Base-by-base conservation (phyloP, 92 coral and sea anemone species). In the Phenganax subtilis region DNA sequence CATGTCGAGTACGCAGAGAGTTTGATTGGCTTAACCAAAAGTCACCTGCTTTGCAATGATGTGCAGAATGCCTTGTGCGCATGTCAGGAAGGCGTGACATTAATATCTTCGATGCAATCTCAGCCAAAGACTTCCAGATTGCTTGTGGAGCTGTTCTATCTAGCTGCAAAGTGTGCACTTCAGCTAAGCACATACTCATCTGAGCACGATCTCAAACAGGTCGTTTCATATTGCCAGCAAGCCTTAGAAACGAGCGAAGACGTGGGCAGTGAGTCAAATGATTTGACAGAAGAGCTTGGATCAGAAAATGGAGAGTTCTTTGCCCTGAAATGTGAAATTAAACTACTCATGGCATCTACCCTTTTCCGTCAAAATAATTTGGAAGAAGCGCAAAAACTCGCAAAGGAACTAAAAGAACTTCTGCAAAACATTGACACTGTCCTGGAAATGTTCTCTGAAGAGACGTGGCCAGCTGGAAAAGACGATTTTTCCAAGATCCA, bases 261-360 rank as follows among this genome's bases (percentile, higher is more conserved):
- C 3, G 79, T 11, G 58, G 4, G 3, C 28, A 12, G 3, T 4
- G 61, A 16, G 8, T 74, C 61, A 16, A 74, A 57, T 51, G 62
- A 74, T 51, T 10, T 51, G 8, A 74, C 8, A 4, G 59, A 74
- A 16, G 79, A 74, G 20, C 61, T 74, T 53, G 25, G n/a, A 3
- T 10, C 1, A 3, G 62, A 4, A 10, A 74, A 16, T n/a, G 60
- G 28, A 52, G 61, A 74, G 7, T n/a, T 74, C 44, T 74, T 74
- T 51, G 8, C 79, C 30, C 16, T 74, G 79, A 74, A 74, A 74
- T 74, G 79, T 74, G 79, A 74, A 74, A 51, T 74, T 12, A 74
- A 16, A 53, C 79, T n/a, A n/a, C n/a, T n/a, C n/a, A n/a, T n/a
- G n/a, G n/a, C n/a, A n/a, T n/a, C n/a, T n/a, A n/a, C n/a, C 6